Conservation (phyloP, 2,888 invertebrate species). For the Cataglyphis rosenhaueri region DNA sequence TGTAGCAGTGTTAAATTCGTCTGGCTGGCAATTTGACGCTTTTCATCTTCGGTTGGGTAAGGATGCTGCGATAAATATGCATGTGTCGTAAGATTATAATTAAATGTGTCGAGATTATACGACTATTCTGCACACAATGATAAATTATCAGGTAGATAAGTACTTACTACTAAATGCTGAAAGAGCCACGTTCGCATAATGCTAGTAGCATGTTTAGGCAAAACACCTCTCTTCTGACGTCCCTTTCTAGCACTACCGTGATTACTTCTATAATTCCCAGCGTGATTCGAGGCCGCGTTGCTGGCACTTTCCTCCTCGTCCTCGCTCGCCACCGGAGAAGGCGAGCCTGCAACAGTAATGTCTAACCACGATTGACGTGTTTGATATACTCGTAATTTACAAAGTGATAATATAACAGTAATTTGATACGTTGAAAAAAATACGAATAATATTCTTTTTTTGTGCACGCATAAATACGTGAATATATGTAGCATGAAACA, state of each 20-base stretch:
- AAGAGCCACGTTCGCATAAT: slow-evolving; percentile 98
- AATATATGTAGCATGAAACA: neutral
- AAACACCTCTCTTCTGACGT: slow-evolving; percentile 94
- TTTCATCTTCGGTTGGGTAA: slow-evolving; percentile 98
- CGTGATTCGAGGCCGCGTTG: slow-evolving; percentile 86
- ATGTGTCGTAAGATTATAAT: slow-evolving; percentile 8
- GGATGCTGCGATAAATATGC: slow-evolving; percentile 90
- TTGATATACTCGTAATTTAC: neutral
- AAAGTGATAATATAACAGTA: neutral
- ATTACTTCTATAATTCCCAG: slow-evolving; percentile 86
- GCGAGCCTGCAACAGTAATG: slow-evolving; percentile 87
- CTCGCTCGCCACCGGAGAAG: slow-evolving; percentile 87
- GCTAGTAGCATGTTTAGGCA: slow-evolving; percentile 98
- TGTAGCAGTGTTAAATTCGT: slow-evolving; percentile 95
- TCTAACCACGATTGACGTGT: slow-evolving; percentile 71
- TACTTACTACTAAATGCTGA: slow-evolving; percentile 96
- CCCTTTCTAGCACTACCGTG: slow-evolving; percentile 86
- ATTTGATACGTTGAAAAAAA: neutral
- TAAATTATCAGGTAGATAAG: neutral
- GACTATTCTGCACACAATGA: neutral
- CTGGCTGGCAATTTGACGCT: slow-evolving; percentile 94
- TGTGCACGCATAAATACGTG: neutral
- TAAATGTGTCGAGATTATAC: neutral
- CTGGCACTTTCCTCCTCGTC: slow-evolving; percentile 84
- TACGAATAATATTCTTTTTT: neutral